Conservation (phyloP, 2,797 vertebrate genomes). For the Zenarchopterus dispar region DNA sequence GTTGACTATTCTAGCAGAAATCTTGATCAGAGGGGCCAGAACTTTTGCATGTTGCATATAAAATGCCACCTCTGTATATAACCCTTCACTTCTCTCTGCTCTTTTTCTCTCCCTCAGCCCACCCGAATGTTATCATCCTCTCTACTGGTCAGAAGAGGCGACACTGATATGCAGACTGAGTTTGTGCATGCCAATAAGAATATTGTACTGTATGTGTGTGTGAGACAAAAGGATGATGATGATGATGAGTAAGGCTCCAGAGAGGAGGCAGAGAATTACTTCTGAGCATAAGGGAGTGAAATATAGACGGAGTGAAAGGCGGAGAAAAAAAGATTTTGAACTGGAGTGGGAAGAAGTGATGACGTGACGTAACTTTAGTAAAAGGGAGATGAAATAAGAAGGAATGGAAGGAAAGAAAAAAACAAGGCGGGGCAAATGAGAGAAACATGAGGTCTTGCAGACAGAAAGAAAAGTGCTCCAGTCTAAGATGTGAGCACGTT, state of each 20-base stretch:
- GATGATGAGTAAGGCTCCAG: conserved; percentile 68
- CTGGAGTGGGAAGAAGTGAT: conserved; percentile 44
- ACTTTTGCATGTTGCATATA: not conserved
- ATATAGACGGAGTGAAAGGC: conserved; percentile 46
- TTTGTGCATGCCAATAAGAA: conserved; percentile 39
- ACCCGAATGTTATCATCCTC: conserved; percentile 30
- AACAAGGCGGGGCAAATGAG: conserved; percentile 3
- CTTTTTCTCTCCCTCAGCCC: conserved; percentile 10
- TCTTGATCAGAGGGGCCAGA: not conserved
- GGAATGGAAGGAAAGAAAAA: conserved; percentile 13
- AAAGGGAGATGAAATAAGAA: conserved; percentile 43
- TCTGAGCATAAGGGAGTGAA: conserved; percentile 72
- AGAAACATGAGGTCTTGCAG: conserved; percentile 15
- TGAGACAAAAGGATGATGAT: conserved; percentile 26
- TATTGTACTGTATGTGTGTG: conserved; percentile 14
- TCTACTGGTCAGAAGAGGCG: conserved; percentile 40
- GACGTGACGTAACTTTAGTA: conserved; percentile 30
- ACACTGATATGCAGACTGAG: conserved; percentile 50
- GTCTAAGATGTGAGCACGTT: conserved; percentile 59
- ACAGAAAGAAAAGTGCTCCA: conserved; percentile 27
- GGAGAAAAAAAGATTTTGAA: conserved; percentile 45
- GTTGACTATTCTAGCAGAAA: not conserved
- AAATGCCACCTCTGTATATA: not conserved
- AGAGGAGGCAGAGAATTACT: conserved; percentile 71
- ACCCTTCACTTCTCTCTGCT: conserved; percentile 10